A percentile compares a stretch with the other conserved stretches of the same genome.
Conservation (phyloP, 2,797 vertebrate genomes). For the Sciurus vulgaris region DNA sequence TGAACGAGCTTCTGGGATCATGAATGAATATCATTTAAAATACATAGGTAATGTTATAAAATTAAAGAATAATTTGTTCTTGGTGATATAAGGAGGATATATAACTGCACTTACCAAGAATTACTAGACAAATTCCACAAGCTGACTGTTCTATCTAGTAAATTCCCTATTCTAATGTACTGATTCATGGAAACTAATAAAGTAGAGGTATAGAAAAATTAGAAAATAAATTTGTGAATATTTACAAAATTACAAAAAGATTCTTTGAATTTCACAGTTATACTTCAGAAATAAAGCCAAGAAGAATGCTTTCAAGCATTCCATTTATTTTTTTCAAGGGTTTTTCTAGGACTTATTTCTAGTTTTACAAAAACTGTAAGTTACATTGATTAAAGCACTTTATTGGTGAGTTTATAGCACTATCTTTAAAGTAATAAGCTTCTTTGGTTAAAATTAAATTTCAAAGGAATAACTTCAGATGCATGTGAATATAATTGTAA, state of each 20-base stretch:
- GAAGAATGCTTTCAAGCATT: neutral
- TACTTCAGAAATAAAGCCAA: neutral
- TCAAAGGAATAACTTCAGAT: neutral
- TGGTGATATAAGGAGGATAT: neutral
- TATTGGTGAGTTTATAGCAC: neutral
- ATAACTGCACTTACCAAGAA: conserved; percentile 39
- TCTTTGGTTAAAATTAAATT: neutral
- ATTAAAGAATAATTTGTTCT: neutral
- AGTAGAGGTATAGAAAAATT: neutral
- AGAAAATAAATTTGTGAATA: neutral
- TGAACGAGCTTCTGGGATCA: neutral
- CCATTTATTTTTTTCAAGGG: too few relatives aligned
- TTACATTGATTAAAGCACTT: neutral
- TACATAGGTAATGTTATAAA: neutral
- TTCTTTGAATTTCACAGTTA: conserved; percentile 12
- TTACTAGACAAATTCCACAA: neutral
- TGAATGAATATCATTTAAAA: neutral
- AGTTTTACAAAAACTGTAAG: neutral
- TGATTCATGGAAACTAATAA: neutral
- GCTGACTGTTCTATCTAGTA: conserved; percentile 14
- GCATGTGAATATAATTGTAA: neutral
- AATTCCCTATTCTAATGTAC: neutral
- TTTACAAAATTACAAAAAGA: neutral
- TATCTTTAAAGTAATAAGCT: neutral
- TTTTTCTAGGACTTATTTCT: neutral